phyloP scores from a whole-genome alignment of 2,113 vertebrate species.

The Phrynocephalus versicolor region DNA sequence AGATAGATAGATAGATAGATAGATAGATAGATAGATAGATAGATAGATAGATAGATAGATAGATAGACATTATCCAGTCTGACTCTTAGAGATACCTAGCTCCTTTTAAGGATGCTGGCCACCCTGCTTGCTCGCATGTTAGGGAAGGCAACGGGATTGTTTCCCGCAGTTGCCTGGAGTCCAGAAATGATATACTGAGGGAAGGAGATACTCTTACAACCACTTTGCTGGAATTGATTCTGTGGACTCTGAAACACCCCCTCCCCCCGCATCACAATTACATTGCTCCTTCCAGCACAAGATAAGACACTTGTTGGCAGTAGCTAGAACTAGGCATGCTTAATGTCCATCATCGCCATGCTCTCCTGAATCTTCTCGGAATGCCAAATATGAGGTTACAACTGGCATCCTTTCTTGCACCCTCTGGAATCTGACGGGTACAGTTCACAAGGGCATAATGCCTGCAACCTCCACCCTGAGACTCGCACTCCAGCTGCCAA shows the following conservation, averaged over 20 bases:
- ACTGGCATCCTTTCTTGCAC: background rate
- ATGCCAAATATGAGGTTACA: background rate
- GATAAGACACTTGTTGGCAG: background rate
- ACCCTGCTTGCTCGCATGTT: background rate
- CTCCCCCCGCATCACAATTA: background rate
- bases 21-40: too few species aligned
- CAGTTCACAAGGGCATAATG: background rate
- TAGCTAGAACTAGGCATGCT: background rate
- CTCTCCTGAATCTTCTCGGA: constrained; percentile 17
- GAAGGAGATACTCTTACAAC: background rate
- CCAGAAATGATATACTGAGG: background rate
- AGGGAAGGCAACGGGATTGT: background rate
- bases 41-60: too few species aligned
- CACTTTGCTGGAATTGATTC: background rate
- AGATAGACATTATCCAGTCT: background rate
- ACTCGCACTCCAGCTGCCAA: constrained; percentile 6
- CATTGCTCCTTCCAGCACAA: background rate
- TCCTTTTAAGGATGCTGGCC: background rate
- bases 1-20: too few species aligned
- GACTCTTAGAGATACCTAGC: background rate
- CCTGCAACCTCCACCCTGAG: background rate
- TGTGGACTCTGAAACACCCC: background rate
- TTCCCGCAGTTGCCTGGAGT: background rate
- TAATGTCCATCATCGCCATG: background rate
- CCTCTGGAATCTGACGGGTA: constrained; percentile 14